These are phyloP conservation scores for Tethea ocularis DNA, from an alignment of 2,888 invertebrate genomes.

Conservation along the genomic window DNA sequence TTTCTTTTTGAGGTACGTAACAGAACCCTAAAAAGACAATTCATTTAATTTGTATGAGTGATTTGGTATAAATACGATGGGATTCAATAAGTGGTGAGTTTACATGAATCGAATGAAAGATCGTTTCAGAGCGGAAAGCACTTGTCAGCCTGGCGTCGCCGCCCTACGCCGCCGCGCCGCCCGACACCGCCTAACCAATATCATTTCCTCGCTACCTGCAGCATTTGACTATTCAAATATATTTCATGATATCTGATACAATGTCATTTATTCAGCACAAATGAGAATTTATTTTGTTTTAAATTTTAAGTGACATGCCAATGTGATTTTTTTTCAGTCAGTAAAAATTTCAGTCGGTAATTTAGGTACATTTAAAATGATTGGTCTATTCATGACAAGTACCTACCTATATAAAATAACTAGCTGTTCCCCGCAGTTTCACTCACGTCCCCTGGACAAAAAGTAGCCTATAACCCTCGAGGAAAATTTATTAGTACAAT, in stretches of 20 bases:
- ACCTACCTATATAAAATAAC: too few relatives aligned
- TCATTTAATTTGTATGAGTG: background rate
- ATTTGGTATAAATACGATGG: background rate
- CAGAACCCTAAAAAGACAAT: too few relatives aligned
- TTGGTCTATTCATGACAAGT: too few relatives aligned
- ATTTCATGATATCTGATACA: background rate
- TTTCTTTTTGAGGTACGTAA: too few relatives aligned
- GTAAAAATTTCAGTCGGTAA: too few relatives aligned
- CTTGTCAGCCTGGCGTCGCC: background rate
- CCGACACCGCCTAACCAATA: background rate
- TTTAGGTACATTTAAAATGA: too few relatives aligned
- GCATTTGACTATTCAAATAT: background rate
- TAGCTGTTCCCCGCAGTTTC: too few relatives aligned
- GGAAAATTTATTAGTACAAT: too few relatives aligned
- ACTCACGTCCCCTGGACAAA: too few relatives aligned
- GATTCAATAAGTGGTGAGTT: conserved; percentile 7
- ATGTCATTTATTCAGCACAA: background rate
- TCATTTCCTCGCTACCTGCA: conserved; percentile 3
- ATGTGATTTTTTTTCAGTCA: background rate
- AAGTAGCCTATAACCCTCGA: too few relatives aligned
- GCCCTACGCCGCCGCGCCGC: background rate
- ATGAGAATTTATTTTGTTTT: background rate
- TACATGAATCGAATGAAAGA: conserved; percentile 18
- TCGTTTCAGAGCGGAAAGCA: background rate
- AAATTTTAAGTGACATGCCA: background rate